phyloP scores from a whole-genome alignment of 2,113 vertebrate genomes.

The Chamaea fasciata region DNA sequence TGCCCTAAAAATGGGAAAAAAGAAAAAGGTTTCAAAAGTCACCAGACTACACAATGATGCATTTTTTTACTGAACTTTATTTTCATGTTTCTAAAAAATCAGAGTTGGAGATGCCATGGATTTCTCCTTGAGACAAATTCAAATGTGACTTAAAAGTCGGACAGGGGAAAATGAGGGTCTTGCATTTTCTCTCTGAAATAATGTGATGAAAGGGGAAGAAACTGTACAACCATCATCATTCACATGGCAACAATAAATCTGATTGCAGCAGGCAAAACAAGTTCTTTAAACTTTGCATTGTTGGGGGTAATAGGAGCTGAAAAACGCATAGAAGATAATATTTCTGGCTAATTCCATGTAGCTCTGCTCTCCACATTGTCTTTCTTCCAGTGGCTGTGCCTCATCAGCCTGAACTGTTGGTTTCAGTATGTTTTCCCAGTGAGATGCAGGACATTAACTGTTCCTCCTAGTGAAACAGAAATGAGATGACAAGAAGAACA shows the following conservation, averaged over 20 bases:
- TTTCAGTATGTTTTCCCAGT: background rate
- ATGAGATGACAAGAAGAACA: background rate
- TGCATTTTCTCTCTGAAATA: background rate
- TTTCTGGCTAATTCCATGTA: background rate
- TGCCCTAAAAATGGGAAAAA: accelerated
- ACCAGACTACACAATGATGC: background rate
- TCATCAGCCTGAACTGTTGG: background rate
- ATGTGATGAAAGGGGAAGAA: background rate
- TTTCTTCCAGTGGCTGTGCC: background rate
- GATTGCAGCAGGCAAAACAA: background rate
- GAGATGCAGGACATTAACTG: background rate
- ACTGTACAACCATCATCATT: background rate
- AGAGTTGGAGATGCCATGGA: background rate
- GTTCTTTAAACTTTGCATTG: background rate
- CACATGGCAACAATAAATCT: background rate
- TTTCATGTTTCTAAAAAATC: background rate
- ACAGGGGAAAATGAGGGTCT: background rate
- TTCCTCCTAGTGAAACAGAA: background rate
- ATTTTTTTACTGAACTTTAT: background rate
- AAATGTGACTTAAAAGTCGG: background rate
- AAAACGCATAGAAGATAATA: background rate
- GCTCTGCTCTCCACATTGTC: background rate
- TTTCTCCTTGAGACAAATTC: background rate
- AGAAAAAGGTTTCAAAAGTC: background rate
- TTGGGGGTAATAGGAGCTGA: background rate